A percentile compares a stretch with the other conserved stretches of the same genome.
Conservation (phyloP, 2,888 invertebrate species). For the Rotaria magnacalcarata region DNA sequence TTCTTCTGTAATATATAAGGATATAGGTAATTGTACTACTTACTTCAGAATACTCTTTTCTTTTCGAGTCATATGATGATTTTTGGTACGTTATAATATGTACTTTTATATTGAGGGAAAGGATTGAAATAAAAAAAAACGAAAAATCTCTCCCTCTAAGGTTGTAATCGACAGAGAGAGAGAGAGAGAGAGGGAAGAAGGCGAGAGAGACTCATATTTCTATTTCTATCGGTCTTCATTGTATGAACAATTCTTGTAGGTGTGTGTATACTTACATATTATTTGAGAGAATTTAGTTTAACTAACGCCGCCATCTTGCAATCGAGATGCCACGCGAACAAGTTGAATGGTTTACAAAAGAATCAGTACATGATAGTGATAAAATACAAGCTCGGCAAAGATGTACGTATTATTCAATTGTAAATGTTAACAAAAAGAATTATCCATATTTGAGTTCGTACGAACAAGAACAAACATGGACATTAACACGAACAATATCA, state of each 20-base stretch:
- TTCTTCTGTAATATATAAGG: not conserved
- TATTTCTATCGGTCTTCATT: not conserved
- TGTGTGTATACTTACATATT: not conserved
- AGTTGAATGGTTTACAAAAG: not conserved
- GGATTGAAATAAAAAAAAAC: not conserved
- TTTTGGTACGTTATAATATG: not conserved
- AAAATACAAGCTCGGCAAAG: not conserved
- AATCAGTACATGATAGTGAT: not conserved
- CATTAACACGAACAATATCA: conserved; percentile 10
- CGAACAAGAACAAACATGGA: conserved; percentile 14
- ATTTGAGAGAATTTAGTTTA: not conserved
- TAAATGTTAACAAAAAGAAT: not conserved
- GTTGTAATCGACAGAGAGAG: not conserved
- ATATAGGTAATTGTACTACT: not conserved
- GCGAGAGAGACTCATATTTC: not conserved
- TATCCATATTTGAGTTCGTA: not conserved
- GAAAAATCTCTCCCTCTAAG: not conserved
- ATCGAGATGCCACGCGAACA: not conserved
- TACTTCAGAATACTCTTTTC: not conserved
- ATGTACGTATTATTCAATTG: not conserved
- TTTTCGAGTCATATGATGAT: not conserved
- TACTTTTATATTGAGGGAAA: not conserved
- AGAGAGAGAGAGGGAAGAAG: not conserved
- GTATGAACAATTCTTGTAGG: not conserved
- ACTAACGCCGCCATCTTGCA: not conserved